These are phyloP conservation scores for Napeogenes inachia DNA, from an alignment of 2,888 invertebrate species.

Conservation along the genomic window DNA sequence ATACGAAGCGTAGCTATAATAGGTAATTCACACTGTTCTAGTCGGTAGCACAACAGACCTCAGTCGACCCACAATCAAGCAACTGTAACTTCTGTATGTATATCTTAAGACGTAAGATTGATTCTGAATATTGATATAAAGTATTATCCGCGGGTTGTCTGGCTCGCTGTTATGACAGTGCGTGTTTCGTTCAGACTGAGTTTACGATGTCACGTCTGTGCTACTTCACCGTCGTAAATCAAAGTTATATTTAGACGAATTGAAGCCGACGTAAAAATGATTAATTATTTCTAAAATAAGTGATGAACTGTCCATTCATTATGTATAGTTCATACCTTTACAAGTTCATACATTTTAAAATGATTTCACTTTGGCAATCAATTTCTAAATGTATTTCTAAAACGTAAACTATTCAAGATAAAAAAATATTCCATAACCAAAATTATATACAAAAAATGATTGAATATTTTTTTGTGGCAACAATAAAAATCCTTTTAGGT, in stretches of 20 bases:
- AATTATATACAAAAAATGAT: background rate
- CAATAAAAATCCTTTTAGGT: constrained; percentile 5
- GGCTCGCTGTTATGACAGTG: constrained; percentile 16
- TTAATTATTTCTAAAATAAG: no score
- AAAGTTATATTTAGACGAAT: background rate
- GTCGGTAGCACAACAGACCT: no score
- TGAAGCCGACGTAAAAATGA: background rate
- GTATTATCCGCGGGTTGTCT: constrained; percentile 1
- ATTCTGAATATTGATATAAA: no score
- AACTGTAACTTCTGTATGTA: no score
- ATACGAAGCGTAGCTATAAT: no score
- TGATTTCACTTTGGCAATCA: background rate
- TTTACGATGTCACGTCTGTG: constrained; percentile 30
- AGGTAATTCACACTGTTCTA: no score
- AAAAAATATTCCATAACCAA: background rate
- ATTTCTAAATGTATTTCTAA: background rate
- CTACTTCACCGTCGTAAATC: constrained; percentile 25
- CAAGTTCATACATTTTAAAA: background rate
- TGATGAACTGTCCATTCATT: no score
- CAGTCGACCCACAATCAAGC: no score
- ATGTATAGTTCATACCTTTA: background rate
- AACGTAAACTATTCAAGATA: constrained; percentile 2
- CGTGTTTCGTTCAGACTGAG: constrained; percentile 28
- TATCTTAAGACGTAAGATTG: no score
- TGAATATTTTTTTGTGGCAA: background rate